phyloP scores from a whole-genome alignment of 1,140 invertebrate genomes.

The Hyphantria cunea region DNA sequence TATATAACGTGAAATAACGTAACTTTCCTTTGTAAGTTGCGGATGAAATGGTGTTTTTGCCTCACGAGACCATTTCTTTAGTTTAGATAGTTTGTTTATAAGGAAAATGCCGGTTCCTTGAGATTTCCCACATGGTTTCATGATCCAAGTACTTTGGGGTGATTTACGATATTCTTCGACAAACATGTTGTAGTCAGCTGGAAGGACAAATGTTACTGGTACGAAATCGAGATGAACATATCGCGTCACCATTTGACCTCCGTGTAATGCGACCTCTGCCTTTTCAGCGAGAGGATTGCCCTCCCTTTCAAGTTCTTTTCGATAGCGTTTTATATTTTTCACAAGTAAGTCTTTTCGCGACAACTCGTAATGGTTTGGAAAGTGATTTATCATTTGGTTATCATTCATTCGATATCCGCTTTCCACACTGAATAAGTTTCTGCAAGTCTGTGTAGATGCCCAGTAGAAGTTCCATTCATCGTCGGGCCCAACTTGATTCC shows the following conservation, averaged over 20 bases:
- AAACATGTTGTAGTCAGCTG: constrained; percentile 98
- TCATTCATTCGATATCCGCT: constrained; percentile 95
- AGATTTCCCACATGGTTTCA: constrained; percentile 97
- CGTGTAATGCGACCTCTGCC: constrained; percentile 73
- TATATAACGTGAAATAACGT: constrained; percentile 95
- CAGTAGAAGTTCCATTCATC: constrained; percentile 99
- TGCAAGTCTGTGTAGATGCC: constrained; percentile 94
- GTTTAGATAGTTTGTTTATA: constrained; percentile 93
- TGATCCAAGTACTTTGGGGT: constrained; percentile 97
- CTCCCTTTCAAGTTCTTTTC: constrained; percentile 89
- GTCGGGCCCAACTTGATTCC: constrained; percentile 94
- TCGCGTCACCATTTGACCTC: constrained; percentile 88
- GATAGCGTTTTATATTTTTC: constrained; percentile 97
- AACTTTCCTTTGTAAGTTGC: constrained; percentile 91
- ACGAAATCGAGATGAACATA: constrained; percentile 94
- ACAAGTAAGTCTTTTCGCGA: constrained; percentile 97
- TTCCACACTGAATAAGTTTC: constrained; percentile 95
- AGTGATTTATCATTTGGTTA: constrained; percentile 95
- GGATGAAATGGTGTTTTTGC: constrained; percentile 92
- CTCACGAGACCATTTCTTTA: constrained; percentile 94
- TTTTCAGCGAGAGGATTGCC: constrained; percentile 92
- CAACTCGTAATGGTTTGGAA: constrained; percentile 96
- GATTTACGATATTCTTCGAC: constrained; percentile 97
- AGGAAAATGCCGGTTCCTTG: constrained; percentile 94
- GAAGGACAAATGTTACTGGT: constrained; percentile 96